Base-by-base conservation (phyloP, 2,797 vertebrate species). In the Remorina albescens region DNA sequence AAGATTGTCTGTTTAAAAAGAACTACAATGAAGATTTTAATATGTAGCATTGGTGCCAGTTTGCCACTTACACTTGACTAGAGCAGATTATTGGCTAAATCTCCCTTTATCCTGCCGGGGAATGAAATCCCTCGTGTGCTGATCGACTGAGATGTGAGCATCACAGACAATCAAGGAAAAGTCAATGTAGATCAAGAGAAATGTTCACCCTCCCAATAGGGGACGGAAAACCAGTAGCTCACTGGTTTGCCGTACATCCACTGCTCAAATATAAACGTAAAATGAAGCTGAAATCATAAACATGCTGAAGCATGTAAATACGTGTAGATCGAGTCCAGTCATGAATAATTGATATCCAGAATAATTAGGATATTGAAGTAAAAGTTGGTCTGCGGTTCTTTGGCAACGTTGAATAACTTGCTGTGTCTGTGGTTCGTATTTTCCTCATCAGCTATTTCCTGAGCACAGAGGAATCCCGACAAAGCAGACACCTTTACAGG, bases 401-500 rank as follows among this genome's bases (percentile, higher is more conserved):
- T 25, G 6, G 28, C 34, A 21, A 21, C 34, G 39, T 53, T 56
- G 60, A 77, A 6, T 79, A 75, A 81, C 32, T 47, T 49, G 36
- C 26, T 58, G n/a, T 77, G 26, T 83, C 39, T 86, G 47, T 85
- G 61, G 25, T 44, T 67, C 59, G 0, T 85, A 66, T 68, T 64
- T 62, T 68, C 41, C 8, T 71, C 21, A 10, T 70, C 85, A 96
- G 96, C 68, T 96, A 93, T 82, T 96, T 96, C 82, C 85, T 96
- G 84, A 96, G 95, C 80, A 89, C 93, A 34, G 96, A 96, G 60
- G 93, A 93, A 21, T 95, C 94, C 23, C 88, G 89, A 67, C 93
- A 94, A 49, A 94, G 92, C 88, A 89, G 94, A 87, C 95, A 96
- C 76, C 92, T 96, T 19, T 96, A 95, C 91, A 96, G 95, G 95